Conservation (phyloP, 2,888 invertebrate genomes). For the Caenorhabditis uteleia region DNA sequence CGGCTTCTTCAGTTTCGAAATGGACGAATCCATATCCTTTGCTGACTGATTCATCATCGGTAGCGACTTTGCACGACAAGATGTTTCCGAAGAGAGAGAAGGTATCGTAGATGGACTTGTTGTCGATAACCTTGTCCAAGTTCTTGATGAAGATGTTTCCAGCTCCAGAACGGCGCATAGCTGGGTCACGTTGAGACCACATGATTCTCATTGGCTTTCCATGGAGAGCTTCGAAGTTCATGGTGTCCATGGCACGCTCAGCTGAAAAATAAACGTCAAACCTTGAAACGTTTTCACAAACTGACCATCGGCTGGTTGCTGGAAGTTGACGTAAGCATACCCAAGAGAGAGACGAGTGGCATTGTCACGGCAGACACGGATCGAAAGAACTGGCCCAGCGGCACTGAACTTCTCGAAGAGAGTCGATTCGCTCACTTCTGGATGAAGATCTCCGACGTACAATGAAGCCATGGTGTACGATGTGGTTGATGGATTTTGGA, state of each 20-base stretch:
- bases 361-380: conserved; percentile 97
- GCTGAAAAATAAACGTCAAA: conserved; percentile 73
- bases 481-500: conserved; percentile 31
- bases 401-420: conserved; percentile 98
- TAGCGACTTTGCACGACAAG: conserved; percentile 85
- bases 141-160: conserved; percentile 99
- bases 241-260: conserved; percentile 96
- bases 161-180: conserved; percentile 92
- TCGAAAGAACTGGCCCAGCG: conserved; percentile 96
- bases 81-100: conserved; percentile 99
- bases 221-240: conserved; percentile 98
- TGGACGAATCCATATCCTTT: conserved; percentile 72
- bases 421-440: conserved; percentile 97
- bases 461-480: conserved; percentile 84
- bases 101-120: conserved; percentile 98
- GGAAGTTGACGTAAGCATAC: conserved; percentile 99
- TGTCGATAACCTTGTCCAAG: conserved; percentile 95
- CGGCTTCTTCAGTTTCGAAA: conserved; percentile 69
- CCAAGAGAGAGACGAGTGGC: conserved; percentile 95
- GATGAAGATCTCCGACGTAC: conserved; percentile 97
- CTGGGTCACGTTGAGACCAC: conserved; percentile 96
- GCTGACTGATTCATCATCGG: conserved; percentile 72
- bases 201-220: conserved; percentile 97
- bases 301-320: conserved; percentile 98
- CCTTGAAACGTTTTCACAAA: background rate